Percentiles rank a stretch among this genome's conserved stretches.
Evolutionary conservation across 2,113 vertebrate species (phyloP).

Genomic region (Paraplagusia blochii): DNA sequence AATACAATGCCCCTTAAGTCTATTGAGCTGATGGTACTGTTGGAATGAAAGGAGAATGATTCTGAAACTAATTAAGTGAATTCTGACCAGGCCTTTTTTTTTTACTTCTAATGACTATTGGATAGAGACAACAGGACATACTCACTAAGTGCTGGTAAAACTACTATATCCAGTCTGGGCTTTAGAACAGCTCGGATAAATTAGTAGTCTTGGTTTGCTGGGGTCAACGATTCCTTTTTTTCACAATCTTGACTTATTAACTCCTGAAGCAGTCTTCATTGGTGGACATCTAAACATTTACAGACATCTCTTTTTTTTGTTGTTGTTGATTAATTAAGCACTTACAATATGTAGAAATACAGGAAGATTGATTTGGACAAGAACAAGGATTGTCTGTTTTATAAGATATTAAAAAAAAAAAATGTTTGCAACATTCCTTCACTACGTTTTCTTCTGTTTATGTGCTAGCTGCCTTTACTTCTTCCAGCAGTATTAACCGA

Average conservation of each 20-base stretch:
- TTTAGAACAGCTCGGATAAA: slow-evolving; percentile 31
- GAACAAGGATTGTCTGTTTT: no score
- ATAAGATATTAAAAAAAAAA: no score
- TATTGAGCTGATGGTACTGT: slow-evolving; percentile 13
- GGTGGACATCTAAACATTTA: no score
- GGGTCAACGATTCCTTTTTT: no score
- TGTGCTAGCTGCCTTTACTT: slow-evolving; percentile 1
- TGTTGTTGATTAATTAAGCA: no score
- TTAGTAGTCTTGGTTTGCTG: slow-evolving; percentile 5
- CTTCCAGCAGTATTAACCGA: slow-evolving; percentile 4
- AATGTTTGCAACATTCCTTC: no score
- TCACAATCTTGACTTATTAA: no score
- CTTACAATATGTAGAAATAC: no score
- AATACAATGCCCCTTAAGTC: slow-evolving; percentile 12
- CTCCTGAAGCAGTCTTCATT: no score
- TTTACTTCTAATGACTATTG: slow-evolving; percentile 56
- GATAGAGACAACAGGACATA: slow-evolving; percentile 60
- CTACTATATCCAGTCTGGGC: slow-evolving; percentile 46
- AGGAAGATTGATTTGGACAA: no score
- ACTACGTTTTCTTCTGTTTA: neutral
- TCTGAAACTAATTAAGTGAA: slow-evolving; percentile 55
- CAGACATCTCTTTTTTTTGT: no score
- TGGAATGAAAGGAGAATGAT: slow-evolving; percentile 13
- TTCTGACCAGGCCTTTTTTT: slow-evolving; percentile 27
- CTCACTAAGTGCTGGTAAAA: slow-evolving; percentile 37